Evolutionary conservation across 2,888 invertebrate species (phyloP), one percentile per base, ranked within the genome.

Genomic region (Melolontha melolontha): DNA sequence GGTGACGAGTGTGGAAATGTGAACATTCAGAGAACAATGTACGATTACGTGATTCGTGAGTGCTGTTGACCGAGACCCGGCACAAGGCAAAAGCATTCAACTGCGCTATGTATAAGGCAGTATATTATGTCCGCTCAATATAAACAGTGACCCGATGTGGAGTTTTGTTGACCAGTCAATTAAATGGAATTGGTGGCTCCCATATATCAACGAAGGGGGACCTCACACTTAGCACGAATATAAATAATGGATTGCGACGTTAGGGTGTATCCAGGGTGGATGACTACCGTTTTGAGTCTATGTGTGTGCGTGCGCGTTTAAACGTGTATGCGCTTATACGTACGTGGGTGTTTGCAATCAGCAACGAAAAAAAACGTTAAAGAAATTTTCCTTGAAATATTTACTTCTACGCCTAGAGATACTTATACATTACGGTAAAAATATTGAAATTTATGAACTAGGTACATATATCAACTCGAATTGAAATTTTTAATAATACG

Each of bases 121-220:
- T 68, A 65, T 65, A 68, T 65, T 65, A 59, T 49, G 59, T 68
- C 39, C 68, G 52, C 65, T 65, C 49, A 68, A 68, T 68, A 62
- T 68, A 68, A 68, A 62, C 65, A 52, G 68, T 68, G 68, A 68
- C 68, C 68, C 57, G 73, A 70, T 44, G 57, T 34, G 74, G 73
- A 75, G 76, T 79, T 78, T 72, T 71, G 75, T 78, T 79, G 80
- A 80, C 78, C 79, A 79, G 79, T 81, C 81, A 80, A 80, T 80
- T 80, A 80, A 80, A 80, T 77, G 75, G 74, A 80, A 80, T 80
- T 80, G 80, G 79, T 79, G 77, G 79, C 76, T 76, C 76, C 78
- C 78, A 80, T 81, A 79, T 79, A 80, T 80, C 80, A 81, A 76
- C 73, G 70, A 74, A 70, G 71, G 74, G 74, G 74, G 79, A 78